Evolutionary conservation across 2,797 vertebrate species (phyloP).

Genomic region (Pantherophis alleghaniensis): DNA sequence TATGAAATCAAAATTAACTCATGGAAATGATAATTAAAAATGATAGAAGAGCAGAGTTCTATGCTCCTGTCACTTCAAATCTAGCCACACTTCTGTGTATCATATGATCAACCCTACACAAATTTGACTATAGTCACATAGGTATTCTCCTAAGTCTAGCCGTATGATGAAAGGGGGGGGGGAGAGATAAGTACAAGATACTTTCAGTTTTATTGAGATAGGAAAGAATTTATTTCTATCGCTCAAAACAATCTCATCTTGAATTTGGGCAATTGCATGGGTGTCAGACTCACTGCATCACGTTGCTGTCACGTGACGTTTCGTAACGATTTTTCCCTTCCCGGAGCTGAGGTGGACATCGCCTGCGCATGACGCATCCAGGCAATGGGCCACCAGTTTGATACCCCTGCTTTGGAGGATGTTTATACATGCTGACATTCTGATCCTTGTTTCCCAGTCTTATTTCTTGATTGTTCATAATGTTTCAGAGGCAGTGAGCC

Average conservation of each 20-base stretch:
- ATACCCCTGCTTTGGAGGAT: background rate
- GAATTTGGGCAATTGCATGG: background rate
- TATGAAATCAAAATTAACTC: background rate
- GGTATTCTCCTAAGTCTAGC: background rate
- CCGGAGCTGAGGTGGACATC: too few species aligned
- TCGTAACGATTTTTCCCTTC: too few species aligned
- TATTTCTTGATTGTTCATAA: background rate
- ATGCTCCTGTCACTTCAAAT: background rate
- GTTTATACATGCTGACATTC: background rate
- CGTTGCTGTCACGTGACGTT: too few species aligned
- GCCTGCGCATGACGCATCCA: too few species aligned
- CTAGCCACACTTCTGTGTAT: background rate
- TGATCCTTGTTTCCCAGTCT: background rate
- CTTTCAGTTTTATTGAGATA: background rate
- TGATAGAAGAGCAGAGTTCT: background rate
- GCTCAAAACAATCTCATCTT: background rate
- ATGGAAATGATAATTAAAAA: background rate
- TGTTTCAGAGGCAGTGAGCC: background rate
- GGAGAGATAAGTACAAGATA: background rate
- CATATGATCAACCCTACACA: background rate
- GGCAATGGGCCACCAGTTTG: too few species aligned
- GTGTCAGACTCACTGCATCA: too few species aligned
- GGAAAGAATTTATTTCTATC: background rate
- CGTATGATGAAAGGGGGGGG: background rate
- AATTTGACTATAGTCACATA: background rate